Base-by-base conservation (phyloP, 2,797 vertebrate genomes). In the Momotus momota region DNA sequence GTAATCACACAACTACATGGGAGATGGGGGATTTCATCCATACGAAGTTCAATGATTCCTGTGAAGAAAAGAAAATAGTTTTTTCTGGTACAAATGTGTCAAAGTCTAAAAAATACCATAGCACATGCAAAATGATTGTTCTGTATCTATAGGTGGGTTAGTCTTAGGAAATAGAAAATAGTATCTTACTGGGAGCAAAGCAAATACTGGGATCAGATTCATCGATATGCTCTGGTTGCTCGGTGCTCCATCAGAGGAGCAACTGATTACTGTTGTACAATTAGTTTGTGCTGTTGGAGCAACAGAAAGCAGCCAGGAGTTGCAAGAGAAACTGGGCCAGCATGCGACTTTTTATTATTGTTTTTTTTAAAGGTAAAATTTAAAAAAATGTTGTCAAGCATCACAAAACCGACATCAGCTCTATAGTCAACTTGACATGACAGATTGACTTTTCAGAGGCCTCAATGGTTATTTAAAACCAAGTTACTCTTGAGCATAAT, bases 161-260 rank as follows among this genome's bases (percentile, higher is more conserved):
- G 9, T 33, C 33, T 64, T 81, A 45, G 41, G 27, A 89, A 79
- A 69, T 23, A 70, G 46, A 72, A 80, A 77, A 41, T 16, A 62
- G 45, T 75, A 75, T 48, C 45, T 66, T 51, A 5, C 12, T 71
- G 65, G 67, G 52, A 48, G 20, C 45, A 88, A 48, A 73, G 12
- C 38, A 51, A 64, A 33, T 20, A 27, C 26, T 51, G 41, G 43
- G n/a, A 70, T 86, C 9, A n/a, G 61, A 57, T 66, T 93, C 25
- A 19, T 62, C 3, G 1, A 13, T 74, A n/a, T 55, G 27, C 6
- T 83, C 45, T 60, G 73, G 14, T 31, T 83, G 51, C 51, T 73
- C 0, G 0, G 26, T 58, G 27, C 18, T 83, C 19, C 1, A 2
- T 73, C 60, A 43, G 40, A 61, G 16, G 18, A 70, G n/a, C n/a